phyloP scores from a whole-genome alignment of 2,113 vertebrate species.

The Gyps fulvus region DNA sequence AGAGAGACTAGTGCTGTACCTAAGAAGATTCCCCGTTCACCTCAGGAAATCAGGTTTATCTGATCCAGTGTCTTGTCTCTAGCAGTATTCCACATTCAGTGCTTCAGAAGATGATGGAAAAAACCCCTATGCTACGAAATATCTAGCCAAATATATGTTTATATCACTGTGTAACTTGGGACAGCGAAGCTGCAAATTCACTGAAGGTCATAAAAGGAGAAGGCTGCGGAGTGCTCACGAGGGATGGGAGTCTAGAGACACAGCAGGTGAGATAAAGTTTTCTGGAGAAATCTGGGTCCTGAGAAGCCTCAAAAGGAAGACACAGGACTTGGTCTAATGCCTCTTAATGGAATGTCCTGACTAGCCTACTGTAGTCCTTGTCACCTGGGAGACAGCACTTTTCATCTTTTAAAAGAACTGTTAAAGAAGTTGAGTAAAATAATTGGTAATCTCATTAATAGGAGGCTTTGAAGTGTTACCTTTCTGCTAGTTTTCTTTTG shows the following conservation, averaged over 20 bases:
- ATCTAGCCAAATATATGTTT: neutral
- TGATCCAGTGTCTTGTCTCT: neutral
- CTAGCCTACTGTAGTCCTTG: neutral
- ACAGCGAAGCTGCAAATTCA: neutral
- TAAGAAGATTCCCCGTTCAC: neutral
- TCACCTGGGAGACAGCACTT: neutral
- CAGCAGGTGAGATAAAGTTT: neutral
- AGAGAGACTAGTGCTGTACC: fast-evolving
- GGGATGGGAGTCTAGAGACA: neutral
- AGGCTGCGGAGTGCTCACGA: neutral
- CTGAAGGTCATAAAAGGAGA: neutral
- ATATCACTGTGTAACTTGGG: neutral
- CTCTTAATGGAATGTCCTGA: neutral
- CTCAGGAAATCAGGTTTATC: neutral
- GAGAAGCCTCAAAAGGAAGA: neutral
- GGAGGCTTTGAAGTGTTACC: neutral
- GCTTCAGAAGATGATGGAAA: neutral
- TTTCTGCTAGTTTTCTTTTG: neutral
- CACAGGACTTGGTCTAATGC: neutral
- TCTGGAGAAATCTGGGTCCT: neutral
- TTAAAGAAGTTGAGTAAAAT: neutral
- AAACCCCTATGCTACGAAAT: neutral
- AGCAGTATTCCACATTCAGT: neutral
- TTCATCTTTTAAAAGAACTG: neutral
- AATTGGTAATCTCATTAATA: neutral